phyloP scores from a whole-genome alignment of 1,140 invertebrate genomes.

The Papilio dardanus region DNA sequence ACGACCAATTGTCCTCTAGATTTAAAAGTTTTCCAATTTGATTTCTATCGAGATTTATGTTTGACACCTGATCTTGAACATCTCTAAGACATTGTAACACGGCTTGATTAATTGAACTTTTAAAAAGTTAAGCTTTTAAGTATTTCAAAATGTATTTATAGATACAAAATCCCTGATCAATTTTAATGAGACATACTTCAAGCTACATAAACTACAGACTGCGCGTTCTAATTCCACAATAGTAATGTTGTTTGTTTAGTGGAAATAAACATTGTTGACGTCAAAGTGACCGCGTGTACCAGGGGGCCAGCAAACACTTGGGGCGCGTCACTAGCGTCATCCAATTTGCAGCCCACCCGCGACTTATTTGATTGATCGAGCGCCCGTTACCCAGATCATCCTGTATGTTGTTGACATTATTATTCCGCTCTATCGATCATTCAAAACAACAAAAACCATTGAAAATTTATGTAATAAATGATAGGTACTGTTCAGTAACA shows the following conservation, averaged over 20 bases:
- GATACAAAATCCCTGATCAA: neutral
- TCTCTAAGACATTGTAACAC: neutral
- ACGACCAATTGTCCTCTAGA: conserved; percentile 8
- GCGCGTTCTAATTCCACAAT: neutral
- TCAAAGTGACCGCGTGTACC: conserved; percentile 5
- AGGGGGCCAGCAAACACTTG: conserved; percentile 9
- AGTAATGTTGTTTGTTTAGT: neutral
- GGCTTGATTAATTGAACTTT: neutral
- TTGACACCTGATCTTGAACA: neutral
- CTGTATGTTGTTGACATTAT: conserved; percentile 17
- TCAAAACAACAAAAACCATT: neutral
- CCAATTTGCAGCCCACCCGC: conserved; percentile 23
- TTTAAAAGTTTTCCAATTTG: conserved; percentile 7
- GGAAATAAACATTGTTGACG: conserved; percentile 21
- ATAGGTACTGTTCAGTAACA: too few relatives aligned
- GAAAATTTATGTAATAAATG: neutral
- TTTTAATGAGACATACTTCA: neutral
- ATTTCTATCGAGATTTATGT: conserved; percentile 9
- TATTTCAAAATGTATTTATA: neutral
- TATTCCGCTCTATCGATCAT: neutral
- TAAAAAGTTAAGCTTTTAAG: neutral
- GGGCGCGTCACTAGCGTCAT: conserved; percentile 19
- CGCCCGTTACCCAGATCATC: neutral
- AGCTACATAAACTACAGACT: neutral
- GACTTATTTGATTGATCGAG: conserved; percentile 21